phyloP scores from a whole-genome alignment of 2,888 invertebrate genomes.

The Chrysina gloriosa region DNA sequence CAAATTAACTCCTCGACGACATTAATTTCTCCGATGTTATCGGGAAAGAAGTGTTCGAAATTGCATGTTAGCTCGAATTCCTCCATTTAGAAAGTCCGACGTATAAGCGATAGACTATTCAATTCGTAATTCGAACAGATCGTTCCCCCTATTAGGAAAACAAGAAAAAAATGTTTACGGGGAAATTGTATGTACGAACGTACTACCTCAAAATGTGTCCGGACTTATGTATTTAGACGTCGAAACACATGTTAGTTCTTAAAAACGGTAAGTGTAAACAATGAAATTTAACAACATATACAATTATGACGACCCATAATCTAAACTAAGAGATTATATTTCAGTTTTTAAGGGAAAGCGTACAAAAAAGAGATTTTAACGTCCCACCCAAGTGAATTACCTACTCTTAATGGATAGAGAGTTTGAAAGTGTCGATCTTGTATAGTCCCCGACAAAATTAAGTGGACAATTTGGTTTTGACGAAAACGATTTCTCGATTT shows the following conservation, averaged over 20 bases:
- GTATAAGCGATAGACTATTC: no score
- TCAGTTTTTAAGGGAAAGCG: constrained; percentile 24
- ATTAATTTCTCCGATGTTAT: background rate
- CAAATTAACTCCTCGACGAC: constrained; percentile 18
- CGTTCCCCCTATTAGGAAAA: no score
- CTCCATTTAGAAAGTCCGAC: no score
- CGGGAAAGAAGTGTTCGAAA: no score
- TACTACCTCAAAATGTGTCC: constrained; percentile 1
- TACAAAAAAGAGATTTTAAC: constrained; percentile 3
- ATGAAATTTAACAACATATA: constrained; percentile 52
- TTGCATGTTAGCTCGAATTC: no score
- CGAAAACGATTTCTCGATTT: no score
- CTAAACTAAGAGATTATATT: constrained; percentile 51
- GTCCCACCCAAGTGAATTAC: constrained; percentile 21
- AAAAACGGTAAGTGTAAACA: constrained; percentile 49
- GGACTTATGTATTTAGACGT: background rate
- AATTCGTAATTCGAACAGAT: no score
- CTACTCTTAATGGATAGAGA: background rate
- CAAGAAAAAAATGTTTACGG: no score
- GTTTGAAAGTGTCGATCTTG: background rate
- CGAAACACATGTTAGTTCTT: constrained; percentile 49
- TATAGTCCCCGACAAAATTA: no score
- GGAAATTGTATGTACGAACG: background rate
- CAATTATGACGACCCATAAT: constrained; percentile 52
- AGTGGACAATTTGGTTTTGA: no score